Evolutionary conservation across 2,113 vertebrate species (phyloP).

Genomic region (Misgurnus anguillicaudatus): DNA sequence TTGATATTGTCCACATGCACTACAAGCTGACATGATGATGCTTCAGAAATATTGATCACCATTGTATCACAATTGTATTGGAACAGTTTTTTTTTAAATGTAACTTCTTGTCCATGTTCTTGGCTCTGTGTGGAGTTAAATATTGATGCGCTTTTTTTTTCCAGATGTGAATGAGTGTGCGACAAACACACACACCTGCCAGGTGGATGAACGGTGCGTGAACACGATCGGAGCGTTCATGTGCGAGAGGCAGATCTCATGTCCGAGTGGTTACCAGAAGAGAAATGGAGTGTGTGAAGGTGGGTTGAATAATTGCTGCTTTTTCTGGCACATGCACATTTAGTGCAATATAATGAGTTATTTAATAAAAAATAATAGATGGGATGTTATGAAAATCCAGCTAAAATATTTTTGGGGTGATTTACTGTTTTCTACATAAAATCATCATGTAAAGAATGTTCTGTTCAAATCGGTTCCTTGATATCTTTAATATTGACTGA

Average conservation of each 20-base stretch:
- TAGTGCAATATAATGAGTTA: not conserved
- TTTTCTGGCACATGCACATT: too few relatives aligned
- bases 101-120: not conserved
- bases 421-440: too few relatives aligned
- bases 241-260: conserved; percentile 80
- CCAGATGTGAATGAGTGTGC: conserved; percentile 91
- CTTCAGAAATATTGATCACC: not conserved
- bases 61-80: not conserved
- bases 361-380: too few relatives aligned
- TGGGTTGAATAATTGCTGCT: conserved; percentile 59
- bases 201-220: conserved; percentile 78
- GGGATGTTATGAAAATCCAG: too few relatives aligned
- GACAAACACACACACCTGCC: conserved; percentile 81
- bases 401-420: too few relatives aligned
- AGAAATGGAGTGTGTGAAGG: conserved; percentile 81
- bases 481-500: too few relatives aligned
- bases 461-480: too few relatives aligned
- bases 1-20: too few relatives aligned
- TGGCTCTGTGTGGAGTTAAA: too few relatives aligned
- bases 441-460: too few relatives aligned
- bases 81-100: not conserved
- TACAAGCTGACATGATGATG: too few relatives aligned
- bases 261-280: conserved; percentile 79
- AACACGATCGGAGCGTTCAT: conserved; percentile 86
- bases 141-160: conserved; percentile 32